Percentiles rank a stretch among this genome's conserved stretches.
Conservation (phyloP, 1,140 invertebrate species). For the Pseudomyrmex pallidus region DNA sequence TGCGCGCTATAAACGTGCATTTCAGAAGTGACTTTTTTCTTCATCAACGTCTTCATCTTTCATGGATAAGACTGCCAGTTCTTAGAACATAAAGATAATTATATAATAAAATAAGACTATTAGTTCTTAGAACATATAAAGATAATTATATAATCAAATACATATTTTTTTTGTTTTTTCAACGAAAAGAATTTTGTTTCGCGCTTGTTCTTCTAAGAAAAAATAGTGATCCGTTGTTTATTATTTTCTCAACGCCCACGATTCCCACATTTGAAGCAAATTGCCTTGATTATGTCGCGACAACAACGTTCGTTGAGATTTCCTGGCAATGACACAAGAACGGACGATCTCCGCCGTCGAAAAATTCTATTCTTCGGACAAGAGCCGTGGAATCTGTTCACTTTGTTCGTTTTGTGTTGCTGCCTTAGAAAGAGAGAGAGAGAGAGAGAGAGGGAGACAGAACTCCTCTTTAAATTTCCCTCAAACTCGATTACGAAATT, state of each 20-base stretch:
- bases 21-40: too few species aligned
- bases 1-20: too few species aligned
- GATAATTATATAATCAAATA: background rate
- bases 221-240: conserved; percentile 49
- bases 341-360: background rate
- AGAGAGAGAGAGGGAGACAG: too few species aligned
- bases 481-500: background rate
- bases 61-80: too few species aligned
- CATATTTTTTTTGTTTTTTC: too few species aligned
- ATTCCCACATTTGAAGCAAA: background rate
- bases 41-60: too few species aligned
- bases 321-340: conserved; percentile 35
- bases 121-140: too few species aligned
- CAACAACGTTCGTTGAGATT: background rate
- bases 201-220: background rate
- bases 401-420: background rate
- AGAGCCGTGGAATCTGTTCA: background rate
- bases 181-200: conserved; percentile 8
- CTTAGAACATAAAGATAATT: background rate
- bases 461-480: background rate
- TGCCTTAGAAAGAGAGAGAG: too few species aligned
- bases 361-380: background rate
- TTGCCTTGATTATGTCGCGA: conserved; percentile 26
- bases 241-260: conserved; percentile 12
- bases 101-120: background rate